phyloP scores from a whole-genome alignment of 2,113 vertebrate genomes.

The Machaerirhynchus nigripectus region DNA sequence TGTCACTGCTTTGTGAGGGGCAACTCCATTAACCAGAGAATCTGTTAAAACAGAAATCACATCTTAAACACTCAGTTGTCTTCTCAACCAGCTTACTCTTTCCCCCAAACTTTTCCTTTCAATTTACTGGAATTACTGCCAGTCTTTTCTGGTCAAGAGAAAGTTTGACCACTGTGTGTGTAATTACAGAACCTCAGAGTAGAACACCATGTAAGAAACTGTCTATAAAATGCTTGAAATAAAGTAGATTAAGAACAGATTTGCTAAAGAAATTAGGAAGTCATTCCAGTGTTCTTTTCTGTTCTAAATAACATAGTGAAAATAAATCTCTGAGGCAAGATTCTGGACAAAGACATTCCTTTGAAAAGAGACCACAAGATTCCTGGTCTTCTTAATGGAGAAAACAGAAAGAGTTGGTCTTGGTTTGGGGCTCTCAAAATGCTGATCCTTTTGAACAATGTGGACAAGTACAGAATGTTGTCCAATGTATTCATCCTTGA shows the following conservation, averaged over 20 bases:
- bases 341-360: slow-evolving; percentile 43
- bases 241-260: slow-evolving; percentile 52
- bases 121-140: not conserved
- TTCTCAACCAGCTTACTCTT: not conserved
- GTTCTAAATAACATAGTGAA: slow-evolving; percentile 38
- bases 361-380: slow-evolving; percentile 56
- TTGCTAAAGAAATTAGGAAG: slow-evolving; percentile 56
- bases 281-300: slow-evolving; percentile 39
- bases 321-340: slow-evolving; percentile 51
- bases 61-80: not conserved
- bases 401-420: slow-evolving; percentile 38
- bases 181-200: slow-evolving; percentile 12
- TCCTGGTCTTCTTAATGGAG: slow-evolving; percentile 44
- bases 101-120: not conserved
- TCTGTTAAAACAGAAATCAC: not conserved
- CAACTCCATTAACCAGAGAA: not conserved
- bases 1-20: not conserved
- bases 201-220: slow-evolving; percentile 2
- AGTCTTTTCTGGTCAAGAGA: not conserved
- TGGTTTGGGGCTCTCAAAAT: not conserved
- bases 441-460: slow-evolving; percentile 16
- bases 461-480: not conserved
- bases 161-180: slow-evolving; percentile 4
- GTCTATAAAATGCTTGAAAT: slow-evolving; percentile 22
- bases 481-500: slow-evolving; percentile 2